phyloP scores from a whole-genome alignment of 2,888 invertebrate species.

The Tupiocoris notatus region DNA sequence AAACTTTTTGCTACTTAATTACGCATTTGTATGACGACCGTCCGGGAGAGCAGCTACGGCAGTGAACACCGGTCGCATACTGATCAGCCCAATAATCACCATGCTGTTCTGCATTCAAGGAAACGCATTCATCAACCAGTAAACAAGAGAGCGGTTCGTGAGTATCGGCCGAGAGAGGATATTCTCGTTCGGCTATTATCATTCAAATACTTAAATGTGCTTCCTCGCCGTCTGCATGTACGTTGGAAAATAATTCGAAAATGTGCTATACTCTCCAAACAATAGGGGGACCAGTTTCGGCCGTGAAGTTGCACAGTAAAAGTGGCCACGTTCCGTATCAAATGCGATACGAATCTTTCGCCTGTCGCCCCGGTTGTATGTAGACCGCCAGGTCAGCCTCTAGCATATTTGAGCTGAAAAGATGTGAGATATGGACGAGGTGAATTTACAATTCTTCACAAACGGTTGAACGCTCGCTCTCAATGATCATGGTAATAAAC shows the following conservation, averaged over 20 bases:
- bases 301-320: neutral
- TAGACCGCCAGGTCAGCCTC: conserved; percentile 3
- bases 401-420: conserved; percentile 27
- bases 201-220: conserved; percentile 17
- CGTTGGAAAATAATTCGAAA: neutral
- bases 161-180: no score
- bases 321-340: neutral
- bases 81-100: neutral
- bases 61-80: neutral
- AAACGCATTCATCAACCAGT: conserved; percentile 10
- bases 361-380: neutral
- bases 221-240: neutral
- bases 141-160: neutral
- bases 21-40: no score
- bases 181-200: conserved; percentile 1
- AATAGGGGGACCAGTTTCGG: no score
- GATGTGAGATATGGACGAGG: conserved; percentile 24
- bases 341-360: conserved; percentile 12
- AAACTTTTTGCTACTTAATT: no score
- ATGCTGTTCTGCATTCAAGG: neutral
- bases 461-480: conserved; percentile 24
- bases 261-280: neutral
- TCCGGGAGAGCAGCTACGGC: no score
- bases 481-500: conserved; percentile 30
- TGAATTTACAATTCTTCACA: conserved; percentile 30